Conservation (phyloP, 2,797 vertebrate species). For the Limosa lapponica region DNA sequence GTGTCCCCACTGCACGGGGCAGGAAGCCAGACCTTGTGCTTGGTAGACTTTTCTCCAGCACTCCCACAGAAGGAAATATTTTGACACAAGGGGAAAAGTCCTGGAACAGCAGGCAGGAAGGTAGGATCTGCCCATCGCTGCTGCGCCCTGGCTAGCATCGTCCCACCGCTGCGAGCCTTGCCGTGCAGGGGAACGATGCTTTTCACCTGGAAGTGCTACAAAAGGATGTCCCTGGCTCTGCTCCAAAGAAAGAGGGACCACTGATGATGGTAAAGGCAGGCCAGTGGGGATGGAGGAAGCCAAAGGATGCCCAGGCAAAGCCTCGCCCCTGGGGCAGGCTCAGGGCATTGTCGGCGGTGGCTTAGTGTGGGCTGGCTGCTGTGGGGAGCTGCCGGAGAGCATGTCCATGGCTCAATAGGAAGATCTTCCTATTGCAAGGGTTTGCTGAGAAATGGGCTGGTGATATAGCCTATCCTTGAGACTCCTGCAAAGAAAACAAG, state of each 20-base stretch:
- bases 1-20: rapidly evolving
- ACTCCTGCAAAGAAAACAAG: neutral
- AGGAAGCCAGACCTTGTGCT: neutral
- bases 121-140: neutral
- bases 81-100: neutral
- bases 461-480: neutral
- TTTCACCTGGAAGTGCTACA: neutral
- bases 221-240: neutral
- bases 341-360: rapidly evolving
- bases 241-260: neutral
- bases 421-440: neutral
- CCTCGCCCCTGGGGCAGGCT: neutral
- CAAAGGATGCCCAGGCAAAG: neutral
- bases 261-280: neutral
- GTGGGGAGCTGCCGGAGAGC: neutral
- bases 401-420: rapidly evolving
- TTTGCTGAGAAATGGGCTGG: neutral
- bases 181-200: rapidly evolving
- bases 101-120: neutral
- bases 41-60: neutral
- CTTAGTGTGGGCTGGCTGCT: neutral
- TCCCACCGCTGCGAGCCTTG: rapidly evolving
- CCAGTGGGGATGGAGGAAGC: neutral
- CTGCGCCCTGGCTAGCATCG: neutral
- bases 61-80: neutral